These are phyloP conservation scores for Rhingia campestris DNA, from an alignment of 2,888 invertebrate genomes.

Conservation along the genomic window DNA sequence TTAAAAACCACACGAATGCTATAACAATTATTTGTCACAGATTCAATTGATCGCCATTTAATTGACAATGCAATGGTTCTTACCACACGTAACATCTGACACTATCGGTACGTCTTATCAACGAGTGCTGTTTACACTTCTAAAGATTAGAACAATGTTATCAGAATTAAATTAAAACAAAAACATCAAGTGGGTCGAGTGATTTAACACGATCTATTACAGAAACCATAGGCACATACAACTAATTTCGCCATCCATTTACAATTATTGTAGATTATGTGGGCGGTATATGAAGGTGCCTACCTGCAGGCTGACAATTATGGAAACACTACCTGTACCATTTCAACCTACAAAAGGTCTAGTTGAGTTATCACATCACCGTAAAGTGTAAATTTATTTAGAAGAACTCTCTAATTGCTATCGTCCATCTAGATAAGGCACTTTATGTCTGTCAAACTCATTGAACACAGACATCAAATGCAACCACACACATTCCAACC, in stretches of 20 bases:
- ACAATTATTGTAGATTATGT: not conserved
- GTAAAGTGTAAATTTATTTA: not conserved
- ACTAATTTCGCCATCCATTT: not conserved
- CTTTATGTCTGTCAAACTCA: slow-evolving; percentile 38
- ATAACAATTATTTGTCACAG: not conserved
- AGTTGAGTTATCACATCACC: slow-evolving; percentile 20
- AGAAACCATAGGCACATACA: not conserved
- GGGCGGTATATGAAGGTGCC: not conserved
- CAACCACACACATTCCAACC: slow-evolving; percentile 7
- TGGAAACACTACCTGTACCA: not conserved
- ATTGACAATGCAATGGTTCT: not conserved
- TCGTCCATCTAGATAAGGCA: slow-evolving; percentile 48
- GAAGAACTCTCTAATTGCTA: slow-evolving; percentile 44
- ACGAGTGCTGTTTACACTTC: not conserved
- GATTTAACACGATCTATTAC: slow-evolving; percentile 5
- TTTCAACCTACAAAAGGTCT: slow-evolving; percentile 5
- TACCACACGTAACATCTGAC: slow-evolving; percentile 19
- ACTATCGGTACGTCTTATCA: slow-evolving; percentile 21
- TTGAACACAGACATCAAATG: slow-evolving; percentile 18
- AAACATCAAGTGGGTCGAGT: slow-evolving; percentile 20
- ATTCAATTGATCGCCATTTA: slow-evolving; percentile 1
- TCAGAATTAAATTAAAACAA: slow-evolving; percentile 5
- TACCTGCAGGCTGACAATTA: not conserved
- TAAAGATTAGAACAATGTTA: slow-evolving; percentile 49
- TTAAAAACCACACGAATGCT: too few relatives aligned